Evolutionary conservation across 1,140 invertebrate genomes (phyloP), one percentile per base, ranked within the genome.

Genomic region (Bombus cullumanus): DNA sequence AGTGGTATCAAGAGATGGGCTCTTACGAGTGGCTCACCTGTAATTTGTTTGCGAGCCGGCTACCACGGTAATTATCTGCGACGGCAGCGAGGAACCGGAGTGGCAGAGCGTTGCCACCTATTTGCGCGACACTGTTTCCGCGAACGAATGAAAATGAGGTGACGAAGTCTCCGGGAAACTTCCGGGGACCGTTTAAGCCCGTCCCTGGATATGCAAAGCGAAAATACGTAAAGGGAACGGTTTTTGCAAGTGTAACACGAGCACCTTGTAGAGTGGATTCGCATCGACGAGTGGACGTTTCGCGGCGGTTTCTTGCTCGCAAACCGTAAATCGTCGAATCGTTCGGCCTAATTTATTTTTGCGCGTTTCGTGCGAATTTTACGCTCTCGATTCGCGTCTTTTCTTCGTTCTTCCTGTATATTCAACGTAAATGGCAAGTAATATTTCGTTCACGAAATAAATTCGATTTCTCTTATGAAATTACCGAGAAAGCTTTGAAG

Each of bases 121-220:
- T 84, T 84, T 84, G 76, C 83, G 76, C 68, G 76, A 71, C 83
- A 72, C 76, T 84, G 68, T 84, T 84, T 72, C 83, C 76, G 75
- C 66, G 83, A 80, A 79, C 76, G 83, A 84, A 84, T 84, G 83
- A 84, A 80, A 84, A 84, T 64, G 31, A 84, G 68, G 76, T 31
- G 83, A 62, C 66, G 83, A 84, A 84, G 66, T 72, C 39, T n/a
- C 39, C 28, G 68, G 22, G 83, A 39, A 79, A 80, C 76, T 80
- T 84, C 83, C 76, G 31, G 53, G 53, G 68, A 72, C 62, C 83
- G 75, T 72, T 84, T 79, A 80, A 72, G 57, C 82, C 34, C 47
- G 75, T 31, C 13, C 31, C 9, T 34, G 47, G 39, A 13, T 69
- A 57, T 77, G 81, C 81, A 79, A 79, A 84, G n/a, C 76, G 66